Conservation (phyloP, 2,888 invertebrate genomes). For the Macaria liturata region DNA sequence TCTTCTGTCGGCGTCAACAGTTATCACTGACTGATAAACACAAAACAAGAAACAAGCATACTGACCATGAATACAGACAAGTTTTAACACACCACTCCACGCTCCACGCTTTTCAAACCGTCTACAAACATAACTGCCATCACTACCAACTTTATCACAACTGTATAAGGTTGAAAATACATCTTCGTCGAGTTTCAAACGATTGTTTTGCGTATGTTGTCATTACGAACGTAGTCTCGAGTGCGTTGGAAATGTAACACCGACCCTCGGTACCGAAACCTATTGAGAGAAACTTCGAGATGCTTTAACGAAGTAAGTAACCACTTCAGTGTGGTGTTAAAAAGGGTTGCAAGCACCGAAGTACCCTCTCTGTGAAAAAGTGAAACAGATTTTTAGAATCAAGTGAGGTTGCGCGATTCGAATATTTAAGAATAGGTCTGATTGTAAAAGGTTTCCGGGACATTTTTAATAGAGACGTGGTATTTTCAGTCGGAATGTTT, state of each 20-base stretch:
- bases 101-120: slow-evolving; percentile 44
- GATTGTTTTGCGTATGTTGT: slow-evolving; percentile 33
- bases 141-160: neutral
- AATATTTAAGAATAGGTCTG: slow-evolving; percentile 15
- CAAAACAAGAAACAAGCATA: slow-evolving; percentile 48
- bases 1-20: neutral
- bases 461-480: slow-evolving; percentile 14
- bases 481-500: slow-evolving; percentile 10
- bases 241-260: slow-evolving; percentile 38
- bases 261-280: slow-evolving; percentile 1
- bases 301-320: slow-evolving; percentile 40
- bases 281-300: slow-evolving; percentile 35
- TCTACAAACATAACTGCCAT: slow-evolving; percentile 34
- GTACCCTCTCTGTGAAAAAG: slow-evolving; percentile 28
- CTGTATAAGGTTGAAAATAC: neutral
- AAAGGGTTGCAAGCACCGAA: slow-evolving; percentile 37
- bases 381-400: slow-evolving; percentile 27
- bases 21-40: slow-evolving; percentile 41
- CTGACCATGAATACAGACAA: slow-evolving; percentile 42
- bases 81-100: slow-evolving; percentile 46
- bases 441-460: slow-evolving; percentile 27
- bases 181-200: slow-evolving; percentile 1
- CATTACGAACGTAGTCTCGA: slow-evolving; percentile 45
- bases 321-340: slow-evolving; percentile 40
- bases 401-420: slow-evolving; percentile 21